Conservation (phyloP, 1,140 invertebrate species). For the Parapsyche elsis region DNA sequence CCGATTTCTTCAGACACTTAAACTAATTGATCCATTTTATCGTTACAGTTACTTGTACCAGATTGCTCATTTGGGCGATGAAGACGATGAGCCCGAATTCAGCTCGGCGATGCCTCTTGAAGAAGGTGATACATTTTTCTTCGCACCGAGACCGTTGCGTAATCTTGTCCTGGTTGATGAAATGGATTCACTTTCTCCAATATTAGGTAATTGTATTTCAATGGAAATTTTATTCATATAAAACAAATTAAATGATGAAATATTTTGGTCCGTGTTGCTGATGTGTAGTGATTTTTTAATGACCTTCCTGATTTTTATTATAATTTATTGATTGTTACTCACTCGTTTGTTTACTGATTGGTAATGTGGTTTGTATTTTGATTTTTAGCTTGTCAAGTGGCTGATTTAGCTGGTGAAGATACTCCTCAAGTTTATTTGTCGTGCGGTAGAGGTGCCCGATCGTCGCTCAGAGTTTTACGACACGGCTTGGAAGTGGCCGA, state of each 20-base stretch:
- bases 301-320: slow-evolving; percentile 45
- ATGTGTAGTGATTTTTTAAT: slow-evolving; percentile 50
- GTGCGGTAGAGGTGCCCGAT: slow-evolving; percentile 95
- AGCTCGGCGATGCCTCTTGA: slow-evolving; percentile 98
- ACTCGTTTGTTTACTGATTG: background rate
- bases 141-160: slow-evolving; percentile 91
- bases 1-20: too few species aligned
- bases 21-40: background rate
- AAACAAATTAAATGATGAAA: slow-evolving; percentile 48
- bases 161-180: slow-evolving; percentile 99
- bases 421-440: slow-evolving; percentile 97
- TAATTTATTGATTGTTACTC: slow-evolving; percentile 12
- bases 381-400: slow-evolving; percentile 70
- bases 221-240: background rate
- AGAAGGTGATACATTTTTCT: slow-evolving; percentile 99
- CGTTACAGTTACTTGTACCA: slow-evolving; percentile 94
- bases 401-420: slow-evolving; percentile 95
- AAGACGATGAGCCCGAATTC: slow-evolving; percentile 99
- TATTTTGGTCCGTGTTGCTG: slow-evolving; percentile 54
- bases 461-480: slow-evolving; percentile 90
- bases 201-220: slow-evolving; percentile 77
- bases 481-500: slow-evolving; percentile 99
- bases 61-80: slow-evolving; percentile 98
- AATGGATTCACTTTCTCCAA: slow-evolving; percentile 96
- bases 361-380: slow-evolving; percentile 11